phyloP scores from a whole-genome alignment of 1,140 invertebrate species.

The Matsumurasca onukii region DNA sequence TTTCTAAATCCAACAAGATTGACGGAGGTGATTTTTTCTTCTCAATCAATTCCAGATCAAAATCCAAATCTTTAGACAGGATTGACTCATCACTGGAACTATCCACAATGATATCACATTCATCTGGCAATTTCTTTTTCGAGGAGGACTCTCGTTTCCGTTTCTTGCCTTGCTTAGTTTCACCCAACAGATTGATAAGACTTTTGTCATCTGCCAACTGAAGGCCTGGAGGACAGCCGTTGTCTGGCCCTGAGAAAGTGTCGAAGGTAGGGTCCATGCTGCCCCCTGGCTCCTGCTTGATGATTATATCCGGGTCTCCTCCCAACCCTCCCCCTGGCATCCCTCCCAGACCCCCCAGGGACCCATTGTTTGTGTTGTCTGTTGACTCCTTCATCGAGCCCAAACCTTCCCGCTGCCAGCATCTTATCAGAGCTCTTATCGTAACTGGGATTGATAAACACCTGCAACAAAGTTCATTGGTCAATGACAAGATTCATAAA shows the following conservation, averaged over 20 bases:
- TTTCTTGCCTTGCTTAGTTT: slow-evolving; percentile 27
- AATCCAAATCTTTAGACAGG: slow-evolving; percentile 10
- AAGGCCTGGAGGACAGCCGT: slow-evolving; percentile 2
- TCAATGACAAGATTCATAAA: no score
- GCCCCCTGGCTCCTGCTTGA: slow-evolving; percentile 55
- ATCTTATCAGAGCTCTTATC: slow-evolving; percentile 69
- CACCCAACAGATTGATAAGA: slow-evolving; percentile 19
- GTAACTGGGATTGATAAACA: slow-evolving; percentile 91
- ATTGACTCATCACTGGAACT: slow-evolving; percentile 67
- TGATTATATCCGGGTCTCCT: slow-evolving; percentile 49
- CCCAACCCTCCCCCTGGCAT: slow-evolving; percentile 32
- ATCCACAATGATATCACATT: slow-evolving; percentile 56
- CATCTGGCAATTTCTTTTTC: slow-evolving; percentile 53
- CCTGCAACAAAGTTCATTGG: slow-evolving; percentile 48
- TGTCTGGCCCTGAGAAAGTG: slow-evolving; percentile 14
- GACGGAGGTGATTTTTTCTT: slow-evolving; percentile 51
- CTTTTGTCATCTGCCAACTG: slow-evolving; percentile 22
- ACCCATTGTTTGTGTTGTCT: slow-evolving; percentile 29
- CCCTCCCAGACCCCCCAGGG: slow-evolving; percentile 22
- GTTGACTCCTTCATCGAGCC: slow-evolving; percentile 18
- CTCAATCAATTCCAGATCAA: slow-evolving; percentile 54
- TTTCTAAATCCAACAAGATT: slow-evolving; percentile 46
- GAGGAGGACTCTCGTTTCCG: slow-evolving; percentile 44
- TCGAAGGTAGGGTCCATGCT: slow-evolving; percentile 28
- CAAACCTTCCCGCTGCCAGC: slow-evolving; percentile 51